phyloP scores from a whole-genome alignment of 2,797 vertebrate species.

The Knipowitschia caucasica region DNA sequence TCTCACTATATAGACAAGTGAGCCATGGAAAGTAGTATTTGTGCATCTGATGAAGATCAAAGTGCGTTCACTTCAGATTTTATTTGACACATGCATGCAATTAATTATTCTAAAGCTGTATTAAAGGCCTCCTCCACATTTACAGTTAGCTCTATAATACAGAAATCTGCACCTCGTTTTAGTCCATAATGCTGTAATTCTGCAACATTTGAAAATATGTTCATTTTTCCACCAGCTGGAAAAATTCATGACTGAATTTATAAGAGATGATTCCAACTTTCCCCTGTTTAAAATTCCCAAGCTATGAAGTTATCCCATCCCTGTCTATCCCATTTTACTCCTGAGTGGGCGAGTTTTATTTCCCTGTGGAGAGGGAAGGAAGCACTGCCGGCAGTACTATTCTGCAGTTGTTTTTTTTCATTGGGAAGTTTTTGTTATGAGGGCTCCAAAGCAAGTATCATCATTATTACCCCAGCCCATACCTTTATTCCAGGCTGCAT shows the following conservation, averaged over 20 bases:
- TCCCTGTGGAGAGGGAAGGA: conserved; percentile 40
- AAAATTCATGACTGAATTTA: conserved; percentile 73
- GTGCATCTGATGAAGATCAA: conserved; percentile 57
- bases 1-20: conserved; percentile 48
- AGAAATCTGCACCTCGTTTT: conserved; percentile 50
- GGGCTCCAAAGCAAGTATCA: background rate
- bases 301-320: conserved; percentile 74
- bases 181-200: conserved; percentile 48
- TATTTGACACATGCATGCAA: conserved; percentile 12
- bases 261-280: conserved; percentile 76
- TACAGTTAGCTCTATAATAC: conserved; percentile 13
- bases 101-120: conserved; percentile 15
- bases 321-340: conserved; percentile 69
- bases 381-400: conserved; percentile 19
- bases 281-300: conserved; percentile 81
- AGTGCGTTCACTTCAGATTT: conserved; percentile 56
- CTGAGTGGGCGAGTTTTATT: conserved; percentile 65
- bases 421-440: background rate
- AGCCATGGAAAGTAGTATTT: conserved; percentile 60
- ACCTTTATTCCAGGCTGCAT: background rate
- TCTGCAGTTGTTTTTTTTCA: conserved; percentile 2
- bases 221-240: conserved; percentile 71
- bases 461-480: no score
- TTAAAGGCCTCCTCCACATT: conserved; percentile 22
- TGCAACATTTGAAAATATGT: conserved; percentile 50